phyloP scores from a whole-genome alignment of 92 coral and sea anemone species.

The Phenganax stokvisi region DNA sequence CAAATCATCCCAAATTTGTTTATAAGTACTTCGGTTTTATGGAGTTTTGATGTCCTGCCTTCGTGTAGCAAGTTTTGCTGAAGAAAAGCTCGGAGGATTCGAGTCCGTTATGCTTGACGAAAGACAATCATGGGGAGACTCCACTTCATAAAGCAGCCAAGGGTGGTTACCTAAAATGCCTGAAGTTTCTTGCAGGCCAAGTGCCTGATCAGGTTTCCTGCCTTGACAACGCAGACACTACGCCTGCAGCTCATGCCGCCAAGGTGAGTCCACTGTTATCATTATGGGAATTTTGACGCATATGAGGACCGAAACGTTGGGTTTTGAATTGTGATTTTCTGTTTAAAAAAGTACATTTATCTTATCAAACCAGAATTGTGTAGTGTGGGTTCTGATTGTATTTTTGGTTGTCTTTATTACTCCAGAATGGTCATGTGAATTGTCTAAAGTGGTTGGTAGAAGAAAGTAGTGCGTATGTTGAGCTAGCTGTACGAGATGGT shows the following conservation, averaged over 20 bases:
- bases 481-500: slow-evolving; percentile 49
- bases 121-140: slow-evolving; percentile 72
- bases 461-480: slow-evolving; percentile 55
- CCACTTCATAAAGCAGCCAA: slow-evolving; percentile 82
- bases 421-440: slow-evolving; percentile 67
- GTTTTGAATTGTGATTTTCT: too few relatives aligned
- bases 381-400: too few relatives aligned
- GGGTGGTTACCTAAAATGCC: slow-evolving; percentile 68
- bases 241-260: slow-evolving; percentile 77
- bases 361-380: too few relatives aligned
- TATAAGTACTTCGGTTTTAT: neutral
- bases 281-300: too few relatives aligned
- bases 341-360: too few relatives aligned
- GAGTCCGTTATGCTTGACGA: slow-evolving; percentile 50
- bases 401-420: neutral
- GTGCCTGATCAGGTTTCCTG: slow-evolving; percentile 63
- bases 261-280: slow-evolving; percentile 49
- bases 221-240: slow-evolving; percentile 61
- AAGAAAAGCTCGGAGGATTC: slow-evolving; percentile 27
- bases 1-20: too few relatives aligned
- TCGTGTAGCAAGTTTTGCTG: slow-evolving; percentile 16
- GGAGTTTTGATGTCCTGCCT: neutral
- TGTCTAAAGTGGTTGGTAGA: slow-evolving; percentile 81
- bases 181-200: slow-evolving; percentile 70
- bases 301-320: too few relatives aligned